Evolutionary conservation across 2,888 invertebrate species (phyloP), one percentile per base, ranked within the genome.

Genomic region (Sussaba pulchella): DNA sequence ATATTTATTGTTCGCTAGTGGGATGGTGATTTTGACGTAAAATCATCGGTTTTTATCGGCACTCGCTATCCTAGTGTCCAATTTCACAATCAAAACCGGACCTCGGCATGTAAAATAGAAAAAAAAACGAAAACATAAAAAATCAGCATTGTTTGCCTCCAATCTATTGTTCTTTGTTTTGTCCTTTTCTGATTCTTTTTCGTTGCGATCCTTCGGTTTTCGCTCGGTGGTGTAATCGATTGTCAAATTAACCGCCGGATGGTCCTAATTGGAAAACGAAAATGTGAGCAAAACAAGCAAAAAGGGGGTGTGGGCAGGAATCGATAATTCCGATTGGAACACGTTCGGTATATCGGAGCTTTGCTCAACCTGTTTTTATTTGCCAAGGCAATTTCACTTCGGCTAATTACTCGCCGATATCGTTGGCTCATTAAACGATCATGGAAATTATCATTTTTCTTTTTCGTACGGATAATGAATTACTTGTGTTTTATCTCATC

Each of bases 1-100:
- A 84, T 87, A 87, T 87, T 54, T 36, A 12, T 12, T 43, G n/a
- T n/a, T n/a, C n/a, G n/a, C n/a, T n/a, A n/a, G 21, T 10, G 31
- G 17, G 24, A 52, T 39, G 24, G n/a, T 2, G 10, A 14, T 41
- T 73, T 73, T 52, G 52, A 31, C 43, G 61, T 14, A 26, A 47
- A 6, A 45, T 14, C 52, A 43, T 14, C 31, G 54, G 54, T 57
- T 77, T 61, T 47, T 26, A 43, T 61, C 19, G 19, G n/a, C 8
- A n/a, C 21, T 41, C 21, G 6, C 41, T 70, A 61, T 54, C 75
- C 47, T 59, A 73, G 70, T 83, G 47, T 73, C 19, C 47, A 41
- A 69, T 69, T 63, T 12, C 39, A 39, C 69, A 73, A 73, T 74
- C 54, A 54, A 31, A 50, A 31, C 57, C 21, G 39, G 50, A 26